phyloP scores from a whole-genome alignment of 1,140 invertebrate genomes.

The Drosophila sproati region DNA sequence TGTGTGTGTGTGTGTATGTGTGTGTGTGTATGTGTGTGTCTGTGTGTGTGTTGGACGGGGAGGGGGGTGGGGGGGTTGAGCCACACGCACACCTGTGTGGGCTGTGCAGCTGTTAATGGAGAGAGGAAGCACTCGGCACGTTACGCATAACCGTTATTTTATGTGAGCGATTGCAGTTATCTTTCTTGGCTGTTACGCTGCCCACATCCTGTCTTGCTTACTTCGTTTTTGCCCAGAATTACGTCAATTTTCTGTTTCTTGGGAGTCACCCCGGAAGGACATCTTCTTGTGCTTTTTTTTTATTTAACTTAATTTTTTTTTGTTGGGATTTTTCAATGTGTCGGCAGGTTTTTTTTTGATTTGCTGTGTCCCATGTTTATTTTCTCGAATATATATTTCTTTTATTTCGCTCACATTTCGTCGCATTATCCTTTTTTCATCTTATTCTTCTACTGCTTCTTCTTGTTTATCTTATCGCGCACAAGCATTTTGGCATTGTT shows the following conservation, averaged over 20 bases:
- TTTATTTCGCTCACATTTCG: constrained; percentile 19
- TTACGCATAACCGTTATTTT: constrained; percentile 51
- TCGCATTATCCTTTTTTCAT: constrained; percentile 32
- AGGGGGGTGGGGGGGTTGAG: not conserved
- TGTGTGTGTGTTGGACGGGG: not conserved
- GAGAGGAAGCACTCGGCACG: constrained; percentile 26
- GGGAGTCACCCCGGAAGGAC: constrained; percentile 7
- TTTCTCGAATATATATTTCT: constrained; percentile 11
- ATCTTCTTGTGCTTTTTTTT: constrained; percentile 12
- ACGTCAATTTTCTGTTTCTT: constrained; percentile 13
- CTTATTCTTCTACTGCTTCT: not conserved
- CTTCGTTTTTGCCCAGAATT: constrained; percentile 16
- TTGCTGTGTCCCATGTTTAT: constrained; percentile 18
- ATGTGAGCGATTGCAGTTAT: constrained; percentile 57
- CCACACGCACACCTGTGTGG: constrained; percentile 27
- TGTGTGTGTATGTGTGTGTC: not conserved
- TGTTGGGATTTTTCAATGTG: not conserved
- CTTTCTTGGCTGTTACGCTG: constrained; percentile 10
- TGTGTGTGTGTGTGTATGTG: not conserved
- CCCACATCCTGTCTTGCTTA: constrained; percentile 5
- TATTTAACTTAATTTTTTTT: constrained; percentile 1
- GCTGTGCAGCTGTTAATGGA: constrained; percentile 42
- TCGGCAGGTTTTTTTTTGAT: constrained; percentile 9
- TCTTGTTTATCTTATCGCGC: constrained; percentile 42
- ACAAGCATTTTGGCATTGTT: constrained; percentile 50